phyloP scores from a whole-genome alignment of 1,140 invertebrate genomes.

The Ceratina japonica region DNA sequence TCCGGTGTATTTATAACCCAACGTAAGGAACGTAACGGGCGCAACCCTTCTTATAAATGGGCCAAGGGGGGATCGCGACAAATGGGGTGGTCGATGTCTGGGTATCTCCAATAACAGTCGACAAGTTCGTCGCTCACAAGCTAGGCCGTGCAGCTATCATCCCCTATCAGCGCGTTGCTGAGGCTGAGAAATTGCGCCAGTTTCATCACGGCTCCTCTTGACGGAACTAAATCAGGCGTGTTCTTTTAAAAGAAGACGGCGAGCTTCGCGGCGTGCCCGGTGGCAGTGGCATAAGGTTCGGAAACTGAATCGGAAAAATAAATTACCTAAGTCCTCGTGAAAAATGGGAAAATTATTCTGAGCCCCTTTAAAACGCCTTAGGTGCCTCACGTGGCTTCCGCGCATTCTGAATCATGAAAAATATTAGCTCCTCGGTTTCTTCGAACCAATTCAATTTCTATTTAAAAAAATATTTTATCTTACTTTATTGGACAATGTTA shows the following conservation, averaged over 20 bases:
- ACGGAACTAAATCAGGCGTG: slow-evolving; percentile 45
- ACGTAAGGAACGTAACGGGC: neutral
- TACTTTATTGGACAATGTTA: too few relatives aligned
- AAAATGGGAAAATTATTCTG: slow-evolving; percentile 63
- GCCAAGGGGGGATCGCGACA: slow-evolving; percentile 44
- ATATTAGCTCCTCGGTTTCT: too few relatives aligned
- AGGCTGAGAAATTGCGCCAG: slow-evolving; percentile 63
- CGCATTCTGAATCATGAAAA: neutral
- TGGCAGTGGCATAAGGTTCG: slow-evolving; percentile 18
- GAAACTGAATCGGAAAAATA: slow-evolving; percentile 51
- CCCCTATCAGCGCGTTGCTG: slow-evolving; percentile 54
- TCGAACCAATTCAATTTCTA: too few relatives aligned
- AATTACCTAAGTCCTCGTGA: slow-evolving; percentile 58
- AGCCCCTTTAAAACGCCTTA: slow-evolving; percentile 23
- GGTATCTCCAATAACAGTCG: slow-evolving; percentile 39
- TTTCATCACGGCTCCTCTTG: slow-evolving; percentile 56
- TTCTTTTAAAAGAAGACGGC: slow-evolving; percentile 34
- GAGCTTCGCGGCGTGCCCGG: slow-evolving; percentile 47
- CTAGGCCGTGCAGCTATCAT: slow-evolving; percentile 43
- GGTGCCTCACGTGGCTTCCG: neutral
- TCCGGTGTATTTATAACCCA: slow-evolving; percentile 61
- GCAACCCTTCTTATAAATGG: slow-evolving; percentile 64
- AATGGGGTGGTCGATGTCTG: slow-evolving; percentile 61
- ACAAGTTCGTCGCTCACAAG: slow-evolving; percentile 20
- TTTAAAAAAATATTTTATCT: too few relatives aligned